Percentiles rank a stretch among this genome's conserved stretches.
Conservation (phyloP, 1,140 invertebrate genomes). For the Brachionus paranguensis region DNA sequence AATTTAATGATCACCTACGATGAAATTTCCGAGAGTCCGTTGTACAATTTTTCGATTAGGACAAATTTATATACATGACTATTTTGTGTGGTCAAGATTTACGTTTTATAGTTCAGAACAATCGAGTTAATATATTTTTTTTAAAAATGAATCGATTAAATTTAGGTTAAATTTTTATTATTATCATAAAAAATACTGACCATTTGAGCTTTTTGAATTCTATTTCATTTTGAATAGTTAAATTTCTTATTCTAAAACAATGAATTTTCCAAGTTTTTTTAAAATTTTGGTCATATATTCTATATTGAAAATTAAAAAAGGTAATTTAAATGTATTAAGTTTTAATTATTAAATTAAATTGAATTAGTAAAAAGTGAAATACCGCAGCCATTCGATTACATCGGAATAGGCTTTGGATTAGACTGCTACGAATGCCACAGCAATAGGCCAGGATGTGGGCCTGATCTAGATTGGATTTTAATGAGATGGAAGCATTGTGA, state of each 20-base stretch:
- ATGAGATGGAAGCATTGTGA: slow-evolving; percentile 37
- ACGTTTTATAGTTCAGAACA: neutral
- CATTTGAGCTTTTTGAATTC: neutral
- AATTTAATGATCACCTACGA: neutral
- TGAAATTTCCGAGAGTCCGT: neutral
- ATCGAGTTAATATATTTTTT: neutral
- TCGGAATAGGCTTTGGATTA: slow-evolving; percentile 15
- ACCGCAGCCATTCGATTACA: slow-evolving; percentile 36
- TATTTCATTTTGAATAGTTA: neutral
- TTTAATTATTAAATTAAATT: neutral
- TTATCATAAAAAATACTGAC: slow-evolving; percentile 17
- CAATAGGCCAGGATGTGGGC: slow-evolving; percentile 36
- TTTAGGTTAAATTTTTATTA: neutral
- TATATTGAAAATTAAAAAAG: neutral
- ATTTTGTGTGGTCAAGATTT: neutral
- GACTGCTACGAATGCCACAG: slow-evolving; percentile 39
- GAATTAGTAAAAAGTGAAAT: slow-evolving; percentile 12
- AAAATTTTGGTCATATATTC: neutral
- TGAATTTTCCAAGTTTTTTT: neutral
- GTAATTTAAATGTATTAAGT: neutral
- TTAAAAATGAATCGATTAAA: neutral
- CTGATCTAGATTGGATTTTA: slow-evolving; percentile 31
- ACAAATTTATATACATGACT: neutral
- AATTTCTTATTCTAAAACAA: neutral
- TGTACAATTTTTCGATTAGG: neutral